Evolutionary conservation across 2,113 vertebrate species (phyloP).

Genomic region (Penelope pileata): DNA sequence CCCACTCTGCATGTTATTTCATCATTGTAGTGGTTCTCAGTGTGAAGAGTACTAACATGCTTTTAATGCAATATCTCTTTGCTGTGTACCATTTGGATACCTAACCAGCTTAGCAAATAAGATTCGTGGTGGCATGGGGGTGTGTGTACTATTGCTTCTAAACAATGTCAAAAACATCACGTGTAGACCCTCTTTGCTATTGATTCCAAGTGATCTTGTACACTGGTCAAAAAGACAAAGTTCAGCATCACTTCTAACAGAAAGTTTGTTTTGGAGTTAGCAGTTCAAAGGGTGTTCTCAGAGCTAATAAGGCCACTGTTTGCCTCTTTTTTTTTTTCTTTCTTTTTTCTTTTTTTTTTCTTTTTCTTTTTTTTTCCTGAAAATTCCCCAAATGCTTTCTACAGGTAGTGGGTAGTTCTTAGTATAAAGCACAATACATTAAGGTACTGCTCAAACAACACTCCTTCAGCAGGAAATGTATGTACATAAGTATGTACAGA

Average conservation of each 20-base stretch:
- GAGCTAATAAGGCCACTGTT: neutral
- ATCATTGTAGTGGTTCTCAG: neutral
- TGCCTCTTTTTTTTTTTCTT: neutral
- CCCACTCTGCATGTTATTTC: neutral
- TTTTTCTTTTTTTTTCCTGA: neutral
- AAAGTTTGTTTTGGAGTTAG: constrained; percentile 30
- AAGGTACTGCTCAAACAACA: neutral
- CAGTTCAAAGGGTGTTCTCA: neutral
- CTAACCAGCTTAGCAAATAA: neutral
- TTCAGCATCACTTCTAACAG: neutral
- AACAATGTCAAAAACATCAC: constrained; percentile 19
- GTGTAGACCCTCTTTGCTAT: neutral
- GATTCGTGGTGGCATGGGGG: neutral
- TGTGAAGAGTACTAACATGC: neutral
- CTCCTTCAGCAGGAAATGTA: neutral
- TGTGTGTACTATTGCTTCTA: neutral
- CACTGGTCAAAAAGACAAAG: constrained; percentile 31
- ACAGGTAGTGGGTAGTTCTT: neutral
- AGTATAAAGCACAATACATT: neutral
- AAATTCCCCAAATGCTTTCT: neutral
- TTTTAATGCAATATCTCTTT: neutral
- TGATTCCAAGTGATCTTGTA: constrained; percentile 5
- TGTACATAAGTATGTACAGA: neutral
- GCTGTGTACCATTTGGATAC: neutral
- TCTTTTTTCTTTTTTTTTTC: neutral